Conservation (phyloP, 2,113 vertebrate species). For the Corythornis cristatus region DNA sequence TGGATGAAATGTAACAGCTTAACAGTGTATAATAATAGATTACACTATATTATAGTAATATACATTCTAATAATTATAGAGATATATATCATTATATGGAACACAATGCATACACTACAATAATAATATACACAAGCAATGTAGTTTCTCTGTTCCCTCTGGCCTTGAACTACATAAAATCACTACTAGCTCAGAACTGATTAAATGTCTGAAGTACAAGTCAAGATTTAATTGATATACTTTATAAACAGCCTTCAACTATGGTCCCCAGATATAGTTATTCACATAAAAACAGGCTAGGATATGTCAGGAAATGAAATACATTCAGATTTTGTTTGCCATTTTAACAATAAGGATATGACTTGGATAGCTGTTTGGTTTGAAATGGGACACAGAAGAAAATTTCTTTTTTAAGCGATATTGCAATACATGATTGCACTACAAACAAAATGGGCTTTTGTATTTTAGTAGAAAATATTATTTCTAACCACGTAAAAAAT, state of each 20-base stretch:
- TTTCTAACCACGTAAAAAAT: neutral
- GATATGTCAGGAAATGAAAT: neutral
- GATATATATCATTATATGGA: neutral
- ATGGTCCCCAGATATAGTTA: neutral
- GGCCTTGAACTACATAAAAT: neutral
- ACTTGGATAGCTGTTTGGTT: neutral
- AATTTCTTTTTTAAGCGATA: neutral
- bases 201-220: neutral
- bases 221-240: neutral
- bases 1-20: neutral
- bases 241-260: neutral
- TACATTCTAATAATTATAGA: neutral
- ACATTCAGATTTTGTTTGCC: neutral
- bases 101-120: neutral
- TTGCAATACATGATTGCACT: neutral
- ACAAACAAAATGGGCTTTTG: neutral
- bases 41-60: neutral
- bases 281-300: neutral
- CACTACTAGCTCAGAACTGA: neutral
- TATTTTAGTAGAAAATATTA: neutral
- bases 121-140: neutral
- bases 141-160: neutral
- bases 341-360: neutral
- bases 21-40: neutral
- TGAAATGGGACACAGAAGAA: neutral